Base-by-base conservation (phyloP, 2,888 invertebrate species). In the Tetragonisca angustula region DNA sequence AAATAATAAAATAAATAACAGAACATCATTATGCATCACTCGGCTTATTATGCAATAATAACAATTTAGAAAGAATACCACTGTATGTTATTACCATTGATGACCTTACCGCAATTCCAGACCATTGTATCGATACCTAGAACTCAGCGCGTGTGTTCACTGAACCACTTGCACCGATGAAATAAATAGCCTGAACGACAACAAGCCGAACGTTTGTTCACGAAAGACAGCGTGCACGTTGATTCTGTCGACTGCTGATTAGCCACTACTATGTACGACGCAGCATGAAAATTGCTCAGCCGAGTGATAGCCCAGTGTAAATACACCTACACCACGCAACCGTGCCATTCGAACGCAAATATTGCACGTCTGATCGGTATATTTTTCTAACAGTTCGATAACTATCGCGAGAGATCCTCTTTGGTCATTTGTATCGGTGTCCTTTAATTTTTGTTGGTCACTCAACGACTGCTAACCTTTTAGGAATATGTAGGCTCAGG, bases 151-250 rank as follows among this genome's bases (percentile, higher is more conserved):
- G 81, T 62, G 76, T 24, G 69, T n/a, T n/a, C 76, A 5, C 67
- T 52, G 56, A 65, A 59, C 82, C 72, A 68, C 73, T 76, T 74
- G 69, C 65, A 79, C 67, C 56, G 72, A 62, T 65, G 56, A 72
- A 78, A 67, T 79, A 87, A 79, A 76, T 78, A 67, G 69, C 69
- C 27, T n/a, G 65, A 68, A 36, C 69, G 76, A 36, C 61, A 54
- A 56, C 54, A 43, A 11, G 43, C 43, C 9, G 43, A 43, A 43
- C 43, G 27, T 43, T 36, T n/a, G n/a, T 52, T 56, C 56, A 6
- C 76, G 79, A 72, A 80, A 61, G 54, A 65, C 75, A 52, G 74
- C n/a, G 56, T 62, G 54, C 67, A 74, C 71, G 19, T 49, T 73
- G 62, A 76, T 72, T 69, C 52, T 59, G 36, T 67, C 52, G 11